Conservation (phyloP, 2,113 vertebrate genomes). For the Microtus oregoni region DNA sequence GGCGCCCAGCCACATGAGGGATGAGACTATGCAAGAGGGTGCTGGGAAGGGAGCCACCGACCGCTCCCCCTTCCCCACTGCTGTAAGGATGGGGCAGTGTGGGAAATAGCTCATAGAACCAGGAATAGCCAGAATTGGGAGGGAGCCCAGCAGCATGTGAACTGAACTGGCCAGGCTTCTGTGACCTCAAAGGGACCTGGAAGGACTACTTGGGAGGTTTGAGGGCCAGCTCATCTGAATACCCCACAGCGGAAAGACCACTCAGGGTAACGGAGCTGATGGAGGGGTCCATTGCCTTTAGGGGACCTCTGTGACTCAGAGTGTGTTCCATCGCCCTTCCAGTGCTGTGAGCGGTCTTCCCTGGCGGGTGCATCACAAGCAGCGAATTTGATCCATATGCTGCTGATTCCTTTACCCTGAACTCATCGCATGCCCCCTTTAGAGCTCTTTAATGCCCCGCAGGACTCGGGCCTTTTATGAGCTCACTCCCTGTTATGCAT, state of each 20-base stretch:
- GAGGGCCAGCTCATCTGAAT: not conserved
- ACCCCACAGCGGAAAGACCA: not conserved
- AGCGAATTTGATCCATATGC: conserved; percentile 69
- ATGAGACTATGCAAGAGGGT: not conserved
- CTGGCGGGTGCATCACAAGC: not conserved
- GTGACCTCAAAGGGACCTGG: rapidly evolving
- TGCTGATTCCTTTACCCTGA: conserved; percentile 48
- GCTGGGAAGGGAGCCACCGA: not conserved
- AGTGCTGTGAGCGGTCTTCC: conserved; percentile 4
- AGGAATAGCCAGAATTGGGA: not conserved
- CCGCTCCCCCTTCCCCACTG: not conserved
- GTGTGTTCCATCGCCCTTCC: not conserved
- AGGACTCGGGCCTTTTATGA: not conserved
- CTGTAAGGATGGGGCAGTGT: not conserved
- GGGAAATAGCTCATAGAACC: not conserved
- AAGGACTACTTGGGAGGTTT: rapidly evolving
- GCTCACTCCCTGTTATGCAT: not conserved
- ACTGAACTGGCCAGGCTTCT: not conserved
- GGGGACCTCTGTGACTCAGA: conserved; percentile 61
- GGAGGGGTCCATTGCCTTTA: not conserved
- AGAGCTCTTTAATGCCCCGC: conserved; percentile 41
- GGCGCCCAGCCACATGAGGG: not conserved
- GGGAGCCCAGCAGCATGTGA: not conserved
- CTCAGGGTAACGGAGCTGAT: not conserved
- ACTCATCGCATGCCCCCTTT: conserved; percentile 17